These are phyloP conservation scores for Drosophila sturtevanti DNA, from an alignment of 1,140 invertebrate genomes.

Conservation along the genomic window DNA sequence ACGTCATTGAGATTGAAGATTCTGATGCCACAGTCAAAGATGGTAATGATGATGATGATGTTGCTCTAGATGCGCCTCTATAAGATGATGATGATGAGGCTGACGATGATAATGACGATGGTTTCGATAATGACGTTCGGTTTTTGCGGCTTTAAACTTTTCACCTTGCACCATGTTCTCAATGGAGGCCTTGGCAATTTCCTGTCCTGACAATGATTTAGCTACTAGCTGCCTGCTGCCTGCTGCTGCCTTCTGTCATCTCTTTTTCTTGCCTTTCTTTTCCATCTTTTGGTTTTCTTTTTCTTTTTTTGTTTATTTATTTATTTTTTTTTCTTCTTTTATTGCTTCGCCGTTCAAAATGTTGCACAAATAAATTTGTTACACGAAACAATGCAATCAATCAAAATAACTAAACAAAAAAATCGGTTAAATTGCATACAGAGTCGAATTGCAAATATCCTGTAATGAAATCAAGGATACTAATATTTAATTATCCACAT, in stretches of 20 bases:
- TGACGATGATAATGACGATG: too few species aligned
- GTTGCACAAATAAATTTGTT: constrained; percentile 60
- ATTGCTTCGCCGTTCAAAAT: neutral
- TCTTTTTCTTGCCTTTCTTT: neutral
- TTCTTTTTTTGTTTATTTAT: neutral
- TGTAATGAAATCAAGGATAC: too few species aligned
- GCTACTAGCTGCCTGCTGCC: constrained; percentile 13
- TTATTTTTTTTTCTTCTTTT: neutral
- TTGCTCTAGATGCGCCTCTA: constrained; percentile 9
- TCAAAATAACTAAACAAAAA: constrained; percentile 47
- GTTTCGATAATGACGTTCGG: constrained; percentile 14
- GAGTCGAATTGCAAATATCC: neutral
- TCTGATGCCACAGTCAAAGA: constrained; percentile 1
- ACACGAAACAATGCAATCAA: constrained; percentile 66
- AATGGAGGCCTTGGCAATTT: constrained; percentile 32
- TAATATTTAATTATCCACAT: too few species aligned
- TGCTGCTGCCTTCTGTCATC: neutral
- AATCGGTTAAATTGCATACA: neutral
- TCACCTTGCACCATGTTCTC: constrained; percentile 11
- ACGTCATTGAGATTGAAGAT: constrained; percentile 40
- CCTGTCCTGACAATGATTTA: constrained; percentile 45
- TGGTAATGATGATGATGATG: constrained; percentile 20
- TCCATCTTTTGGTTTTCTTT: constrained; percentile 28
- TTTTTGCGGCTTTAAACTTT: constrained; percentile 39
- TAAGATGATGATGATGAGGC: constrained; percentile 7